Evolutionary conservation across 2,113 vertebrate species (phyloP).

Genomic region (Spea multiplicata): DNA sequence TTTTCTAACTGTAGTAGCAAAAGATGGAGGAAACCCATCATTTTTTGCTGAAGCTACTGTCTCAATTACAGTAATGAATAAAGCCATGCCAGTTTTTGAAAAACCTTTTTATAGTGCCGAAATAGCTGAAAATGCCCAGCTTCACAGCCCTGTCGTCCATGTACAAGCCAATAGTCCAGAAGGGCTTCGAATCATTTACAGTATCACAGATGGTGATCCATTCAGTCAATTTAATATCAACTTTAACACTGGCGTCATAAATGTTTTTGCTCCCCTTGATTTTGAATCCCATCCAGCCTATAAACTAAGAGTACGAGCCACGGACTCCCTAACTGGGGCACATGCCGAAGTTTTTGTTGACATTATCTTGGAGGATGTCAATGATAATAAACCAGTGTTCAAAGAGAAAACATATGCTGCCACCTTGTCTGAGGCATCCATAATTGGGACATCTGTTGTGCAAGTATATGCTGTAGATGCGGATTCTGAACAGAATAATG

Average conservation of each 20-base stretch:
- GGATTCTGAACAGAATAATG: conserved; percentile 83
- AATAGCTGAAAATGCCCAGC: conserved; percentile 85
- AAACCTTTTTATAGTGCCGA: conserved; percentile 92
- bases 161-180: conserved; percentile 91
- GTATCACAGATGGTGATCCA: conserved; percentile 89
- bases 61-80: conserved; percentile 87
- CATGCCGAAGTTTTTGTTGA: conserved; percentile 92
- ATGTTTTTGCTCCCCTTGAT: conserved; percentile 80
- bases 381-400: conserved; percentile 88
- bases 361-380: conserved; percentile 88
- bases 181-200: conserved; percentile 90
- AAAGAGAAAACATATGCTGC: conserved; percentile 69
- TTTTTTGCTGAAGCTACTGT: conserved; percentile 82
- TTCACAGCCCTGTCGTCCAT: conserved; percentile 88
- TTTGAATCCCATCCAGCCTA: conserved; percentile 95
- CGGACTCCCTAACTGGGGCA: conserved; percentile 85
- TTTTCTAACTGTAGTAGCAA: conserved; percentile 77
- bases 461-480: conserved; percentile 81
- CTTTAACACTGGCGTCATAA: conserved; percentile 93
- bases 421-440: conserved; percentile 86
- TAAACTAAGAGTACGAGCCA: conserved; percentile 85
- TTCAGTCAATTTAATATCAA: conserved; percentile 90
- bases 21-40: conserved; percentile 80
- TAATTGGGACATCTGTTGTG: conserved; percentile 78
- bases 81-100: conserved; percentile 93